Evolutionary conservation across 2,797 vertebrate species (phyloP), one percentile per base, ranked within the genome.

Genomic region (Brachyalestes nurse): DNA sequence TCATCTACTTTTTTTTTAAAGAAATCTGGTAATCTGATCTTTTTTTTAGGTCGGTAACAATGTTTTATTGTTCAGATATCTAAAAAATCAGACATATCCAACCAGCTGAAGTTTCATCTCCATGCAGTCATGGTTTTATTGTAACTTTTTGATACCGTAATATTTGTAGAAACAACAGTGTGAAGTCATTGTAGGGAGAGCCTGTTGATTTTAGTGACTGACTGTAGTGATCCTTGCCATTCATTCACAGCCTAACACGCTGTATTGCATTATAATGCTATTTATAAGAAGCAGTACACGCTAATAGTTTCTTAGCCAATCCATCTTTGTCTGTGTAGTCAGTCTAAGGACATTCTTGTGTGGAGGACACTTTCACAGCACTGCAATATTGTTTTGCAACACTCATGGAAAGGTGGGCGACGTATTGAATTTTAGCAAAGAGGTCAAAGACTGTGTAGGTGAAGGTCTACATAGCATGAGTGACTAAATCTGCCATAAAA

Each of bases 81-180:
- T 40, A 62, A 14, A 16, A 34, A 57, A 10, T 8, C 5, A n/a
- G n/a, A 57, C 34, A 19, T n/a, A 1, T 49, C 67, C 8, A 51
- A 16, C 12, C 67, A 49, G 12, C 25, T 51, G 6, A 45, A 71
- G 49, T 34, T 34, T 10, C 14, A 8, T 53, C 38, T 58, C 14
- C 28, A 67, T 55, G 72, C 28, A 42, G 17, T 34, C 53, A 66
- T 82, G 42, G 16, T 82, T 81, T 75, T 77, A 77, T 79, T 75
- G 66, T 74, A 23, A 49, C 53, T 25, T 79, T 83, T 80, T 84
- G 79, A 73, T 65, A 73, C 21, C n/a, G 34, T 75, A 82, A 82
- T 66, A 53, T 82, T 82, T 70, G 9, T 77, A 74, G 55, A 83
- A 83, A 80, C 25, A 71, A 19, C 4, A 69, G 72, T 57, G 42